Conservation (phyloP, 1,140 invertebrate genomes). For the Drosophila miranda region DNA sequence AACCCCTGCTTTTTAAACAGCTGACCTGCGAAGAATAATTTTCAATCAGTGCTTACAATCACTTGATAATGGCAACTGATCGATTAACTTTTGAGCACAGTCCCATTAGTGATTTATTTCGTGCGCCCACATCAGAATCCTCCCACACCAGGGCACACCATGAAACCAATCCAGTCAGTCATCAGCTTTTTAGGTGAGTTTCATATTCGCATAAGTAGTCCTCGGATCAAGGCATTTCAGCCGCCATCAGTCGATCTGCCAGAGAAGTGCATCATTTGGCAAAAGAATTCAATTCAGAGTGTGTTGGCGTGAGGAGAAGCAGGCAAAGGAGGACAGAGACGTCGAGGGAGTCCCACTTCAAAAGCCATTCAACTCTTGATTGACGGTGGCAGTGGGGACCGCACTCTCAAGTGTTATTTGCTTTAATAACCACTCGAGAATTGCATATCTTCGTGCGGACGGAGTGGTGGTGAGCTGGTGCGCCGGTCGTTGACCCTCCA, state of each 20-base stretch:
- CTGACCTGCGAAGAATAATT: no score
- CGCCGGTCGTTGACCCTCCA: constrained; percentile 22
- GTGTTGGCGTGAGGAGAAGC: constrained; percentile 29
- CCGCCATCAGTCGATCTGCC: no score
- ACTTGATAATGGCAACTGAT: no score
- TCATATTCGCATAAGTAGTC: constrained; percentile 24
- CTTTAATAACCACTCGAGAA: constrained; percentile 47
- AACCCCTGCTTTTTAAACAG: no score
- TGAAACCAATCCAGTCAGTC: no score
- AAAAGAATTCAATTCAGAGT: constrained; percentile 20
- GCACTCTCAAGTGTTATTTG: constrained; percentile 46
- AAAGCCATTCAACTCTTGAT: constrained; percentile 47
- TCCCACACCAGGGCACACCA: no score
- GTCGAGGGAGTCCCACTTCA: constrained; percentile 9
- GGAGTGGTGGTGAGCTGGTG: background rate
- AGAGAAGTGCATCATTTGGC: constrained; percentile 8
- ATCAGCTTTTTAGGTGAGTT: no score
- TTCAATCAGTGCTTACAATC: no score
- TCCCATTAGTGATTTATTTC: no score
- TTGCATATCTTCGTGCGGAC: constrained; percentile 13
- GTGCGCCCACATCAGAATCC: no score
- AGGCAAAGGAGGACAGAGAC: no score
- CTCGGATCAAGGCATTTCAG: constrained; percentile 14
- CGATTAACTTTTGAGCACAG: no score
- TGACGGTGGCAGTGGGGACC: constrained; percentile 36